phyloP scores from a whole-genome alignment of 1,140 invertebrate species.

The Conopomorpha cramerella region DNA sequence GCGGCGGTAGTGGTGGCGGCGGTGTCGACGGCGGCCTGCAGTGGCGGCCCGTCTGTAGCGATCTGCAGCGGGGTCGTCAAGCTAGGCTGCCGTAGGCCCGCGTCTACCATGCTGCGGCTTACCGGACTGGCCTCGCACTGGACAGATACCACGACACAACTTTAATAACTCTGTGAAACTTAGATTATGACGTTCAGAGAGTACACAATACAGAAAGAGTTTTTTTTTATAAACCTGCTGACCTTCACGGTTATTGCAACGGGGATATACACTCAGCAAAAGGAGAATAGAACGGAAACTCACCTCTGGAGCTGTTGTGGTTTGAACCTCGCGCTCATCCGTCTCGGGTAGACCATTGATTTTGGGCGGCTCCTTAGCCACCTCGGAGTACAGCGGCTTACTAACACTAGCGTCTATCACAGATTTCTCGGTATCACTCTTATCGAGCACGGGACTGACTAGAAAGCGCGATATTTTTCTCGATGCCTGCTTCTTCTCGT shows the following conservation, averaged over 20 bases:
- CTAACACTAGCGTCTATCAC: slow-evolving; percentile 1
- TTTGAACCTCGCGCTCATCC: too few species aligned
- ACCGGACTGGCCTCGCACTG: too few species aligned
- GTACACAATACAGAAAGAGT: too few species aligned
- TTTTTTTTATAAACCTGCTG: too few species aligned
- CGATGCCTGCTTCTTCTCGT: slow-evolving; percentile 51
- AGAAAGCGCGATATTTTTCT: slow-evolving; percentile 79
- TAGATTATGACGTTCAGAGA: too few species aligned
- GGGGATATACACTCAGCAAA: too few species aligned
- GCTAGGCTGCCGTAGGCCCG: slow-evolving; percentile 26
- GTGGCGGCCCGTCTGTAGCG: slow-evolving; percentile 31
- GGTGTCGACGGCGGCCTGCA: slow-evolving; percentile 30
- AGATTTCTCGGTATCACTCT: slow-evolving; percentile 28
- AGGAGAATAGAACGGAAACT: too few species aligned
- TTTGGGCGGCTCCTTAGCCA: slow-evolving; percentile 1
- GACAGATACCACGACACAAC: too few species aligned
- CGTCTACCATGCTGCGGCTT: too few species aligned
- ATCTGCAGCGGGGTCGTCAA: slow-evolving; percentile 39
- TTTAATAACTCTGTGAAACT: too few species aligned
- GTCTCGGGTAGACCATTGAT: slow-evolving; percentile 5
- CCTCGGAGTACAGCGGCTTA: slow-evolving; percentile 7
- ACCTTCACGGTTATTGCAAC: too few species aligned
- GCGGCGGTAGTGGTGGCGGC: slow-evolving; percentile 17
- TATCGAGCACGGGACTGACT: slow-evolving; percentile 73
- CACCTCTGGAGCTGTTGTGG: slow-evolving; percentile 14